Evolutionary conservation across 1,140 invertebrate genomes (phyloP).

Genomic region (Platorchestia sp.): DNA sequence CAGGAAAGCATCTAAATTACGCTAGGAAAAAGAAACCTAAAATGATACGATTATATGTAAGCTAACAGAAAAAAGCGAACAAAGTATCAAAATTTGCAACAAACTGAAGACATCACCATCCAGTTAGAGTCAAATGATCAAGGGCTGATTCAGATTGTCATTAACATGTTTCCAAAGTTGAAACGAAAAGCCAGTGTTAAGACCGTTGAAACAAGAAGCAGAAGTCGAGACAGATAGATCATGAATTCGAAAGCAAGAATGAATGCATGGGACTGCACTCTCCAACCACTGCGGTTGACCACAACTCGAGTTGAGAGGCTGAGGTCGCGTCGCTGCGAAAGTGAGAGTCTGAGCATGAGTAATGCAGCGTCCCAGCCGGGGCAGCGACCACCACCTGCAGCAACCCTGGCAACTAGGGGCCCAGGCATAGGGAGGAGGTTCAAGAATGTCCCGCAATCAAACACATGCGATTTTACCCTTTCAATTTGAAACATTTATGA

Average conservation of each 20-base stretch:
- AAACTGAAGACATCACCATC: neutral
- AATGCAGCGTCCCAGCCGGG: neutral
- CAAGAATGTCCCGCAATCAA: neutral
- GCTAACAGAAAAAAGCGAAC: neutral
- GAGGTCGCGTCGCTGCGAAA: neutral
- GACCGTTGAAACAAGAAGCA: neutral
- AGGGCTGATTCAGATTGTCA: neutral
- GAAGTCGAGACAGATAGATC: neutral
- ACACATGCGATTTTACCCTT: neutral
- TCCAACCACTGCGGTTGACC: neutral
- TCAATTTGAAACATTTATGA: neutral
- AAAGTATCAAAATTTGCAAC: neutral
- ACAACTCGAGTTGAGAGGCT: neutral
- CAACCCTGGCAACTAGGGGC: neutral
- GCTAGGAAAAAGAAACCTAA: too few relatives aligned
- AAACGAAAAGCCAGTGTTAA: neutral
- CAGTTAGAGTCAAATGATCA: neutral
- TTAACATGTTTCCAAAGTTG: neutral
- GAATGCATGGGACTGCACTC: neutral
- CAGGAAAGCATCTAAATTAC: too few relatives aligned
- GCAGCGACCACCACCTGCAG: neutral
- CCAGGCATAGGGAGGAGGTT: neutral
- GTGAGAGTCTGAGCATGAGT: constrained; percentile 44
- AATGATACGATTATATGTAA: too few relatives aligned
- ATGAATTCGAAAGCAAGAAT: neutral